phyloP scores from a whole-genome alignment of 2,113 vertebrate species.

The Gobius niger region DNA sequence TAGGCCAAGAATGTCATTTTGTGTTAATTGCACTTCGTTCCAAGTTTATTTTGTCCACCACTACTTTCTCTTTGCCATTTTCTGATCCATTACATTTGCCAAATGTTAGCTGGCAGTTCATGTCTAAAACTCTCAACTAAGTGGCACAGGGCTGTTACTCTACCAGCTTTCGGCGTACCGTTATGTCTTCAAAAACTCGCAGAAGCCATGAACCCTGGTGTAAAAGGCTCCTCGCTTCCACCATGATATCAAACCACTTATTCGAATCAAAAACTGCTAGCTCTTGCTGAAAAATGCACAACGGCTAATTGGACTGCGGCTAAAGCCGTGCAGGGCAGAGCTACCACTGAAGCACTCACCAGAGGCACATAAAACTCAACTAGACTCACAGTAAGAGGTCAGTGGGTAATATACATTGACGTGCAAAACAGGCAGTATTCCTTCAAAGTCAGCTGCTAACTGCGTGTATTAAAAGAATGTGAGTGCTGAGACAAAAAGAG shows the following conservation, averaged over 20 bases:
- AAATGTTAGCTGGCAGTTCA: not conserved
- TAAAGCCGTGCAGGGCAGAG: slow-evolving; percentile 31
- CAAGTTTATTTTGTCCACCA: not conserved
- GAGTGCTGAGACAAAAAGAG: slow-evolving; percentile 36
- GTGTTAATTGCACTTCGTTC: slow-evolving; percentile 1
- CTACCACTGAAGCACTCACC: slow-evolving; percentile 1
- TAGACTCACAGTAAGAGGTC: slow-evolving; percentile 33
- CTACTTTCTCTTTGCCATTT: not conserved
- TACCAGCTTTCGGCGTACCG: not conserved
- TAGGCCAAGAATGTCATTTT: not conserved
- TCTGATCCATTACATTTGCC: not conserved
- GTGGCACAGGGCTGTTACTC: slow-evolving; percentile 23
- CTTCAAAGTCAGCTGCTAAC: slow-evolving; percentile 31
- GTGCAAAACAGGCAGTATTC: slow-evolving; percentile 12
- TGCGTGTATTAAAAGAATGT: slow-evolving; percentile 30
- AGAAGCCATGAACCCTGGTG: slow-evolving; percentile 24
- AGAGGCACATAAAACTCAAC: slow-evolving; percentile 34
- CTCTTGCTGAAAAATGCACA: slow-evolving; percentile 27
- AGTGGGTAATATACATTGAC: slow-evolving; percentile 39
- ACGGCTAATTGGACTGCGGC: slow-evolving; percentile 55
- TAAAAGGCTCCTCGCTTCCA: slow-evolving; percentile 42
- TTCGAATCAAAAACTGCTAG: slow-evolving; percentile 40
- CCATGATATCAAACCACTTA: slow-evolving; percentile 32
- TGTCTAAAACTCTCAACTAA: slow-evolving; percentile 6
- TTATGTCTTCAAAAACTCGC: not conserved